Percentiles rank a stretch among this genome's conserved stretches.
phyloP scores from a whole-genome alignment of 2,113 vertebrate species.

The Calyptommatus sinebrachiatus region DNA sequence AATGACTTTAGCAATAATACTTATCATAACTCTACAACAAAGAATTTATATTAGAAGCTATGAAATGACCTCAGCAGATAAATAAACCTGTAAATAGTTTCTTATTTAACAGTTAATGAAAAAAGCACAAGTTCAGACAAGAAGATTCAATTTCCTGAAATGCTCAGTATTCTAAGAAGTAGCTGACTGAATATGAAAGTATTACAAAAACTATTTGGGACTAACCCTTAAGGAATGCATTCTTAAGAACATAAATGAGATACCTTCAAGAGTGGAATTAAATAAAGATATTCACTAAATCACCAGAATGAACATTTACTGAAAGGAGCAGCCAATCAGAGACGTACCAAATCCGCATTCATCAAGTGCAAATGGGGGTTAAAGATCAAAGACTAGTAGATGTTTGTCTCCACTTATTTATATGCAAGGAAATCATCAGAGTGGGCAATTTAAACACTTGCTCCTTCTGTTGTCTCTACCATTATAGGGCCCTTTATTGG shows the following conservation, averaged over 20 bases:
- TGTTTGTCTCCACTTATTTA: too few relatives aligned
- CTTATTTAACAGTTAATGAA: neutral
- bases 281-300: neutral
- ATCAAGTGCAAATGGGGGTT: too few relatives aligned
- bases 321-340: neutral
- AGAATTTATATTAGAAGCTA: neutral
- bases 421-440: too few relatives aligned
- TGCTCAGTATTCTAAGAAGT: neutral
- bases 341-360: too few relatives aligned
- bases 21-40: neutral
- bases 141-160: neutral
- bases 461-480: too few relatives aligned
- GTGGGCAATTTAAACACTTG: too few relatives aligned
- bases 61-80: neutral
- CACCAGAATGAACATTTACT: neutral
- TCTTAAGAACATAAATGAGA: neutral
- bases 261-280: neutral
- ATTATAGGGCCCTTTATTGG: too few relatives aligned
- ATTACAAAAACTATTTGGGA: neutral
- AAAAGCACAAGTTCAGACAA: neutral
- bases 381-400: too few relatives aligned
- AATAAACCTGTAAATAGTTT: neutral
- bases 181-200: neutral
- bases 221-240: neutral
- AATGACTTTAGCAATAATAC: neutral